Percentiles rank a stretch among this genome's conserved stretches.
Conservation (phyloP, 2,888 invertebrate genomes). For the Augochlorella aurata region DNA sequence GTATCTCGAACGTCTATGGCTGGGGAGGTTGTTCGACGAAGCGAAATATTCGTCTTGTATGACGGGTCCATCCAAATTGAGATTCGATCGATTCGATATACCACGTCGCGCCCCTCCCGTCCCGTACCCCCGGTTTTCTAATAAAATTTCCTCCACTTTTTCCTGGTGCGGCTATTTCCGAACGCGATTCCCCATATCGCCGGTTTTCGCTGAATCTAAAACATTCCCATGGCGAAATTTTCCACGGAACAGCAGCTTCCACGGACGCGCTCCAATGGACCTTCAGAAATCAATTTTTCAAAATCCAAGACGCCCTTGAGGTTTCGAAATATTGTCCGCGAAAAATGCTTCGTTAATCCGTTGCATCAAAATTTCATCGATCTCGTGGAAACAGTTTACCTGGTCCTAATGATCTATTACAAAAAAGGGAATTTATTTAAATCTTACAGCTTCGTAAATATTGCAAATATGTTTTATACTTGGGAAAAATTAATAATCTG, state of each 20-base stretch:
- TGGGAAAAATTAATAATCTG: no score
- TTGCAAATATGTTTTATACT: no score
- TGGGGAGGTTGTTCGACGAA: constrained; percentile 61
- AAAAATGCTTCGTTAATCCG: neutral
- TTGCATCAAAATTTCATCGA: no score
- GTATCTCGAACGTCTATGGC: constrained; percentile 55
- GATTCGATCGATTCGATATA: constrained; percentile 74
- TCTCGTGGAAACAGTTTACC: no score
- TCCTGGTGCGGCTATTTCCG: constrained; percentile 13
- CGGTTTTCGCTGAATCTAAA: neutral
- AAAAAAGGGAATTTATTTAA: no score
- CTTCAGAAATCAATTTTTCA: neutral
- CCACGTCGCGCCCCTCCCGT: constrained; percentile 16
- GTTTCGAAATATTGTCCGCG: neutral
- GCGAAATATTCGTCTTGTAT: constrained; percentile 74
- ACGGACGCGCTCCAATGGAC: neutral
- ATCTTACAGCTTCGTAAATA: no score
- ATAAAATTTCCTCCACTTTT: constrained; percentile 61
- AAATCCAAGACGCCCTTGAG: neutral
- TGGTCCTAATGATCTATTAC: no score
- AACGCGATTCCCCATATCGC: constrained; percentile 9
- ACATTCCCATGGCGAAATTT: constrained; percentile 1
- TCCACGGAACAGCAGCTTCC: neutral
- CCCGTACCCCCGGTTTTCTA: constrained; percentile 56
- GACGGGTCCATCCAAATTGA: constrained; percentile 76